phyloP scores from a whole-genome alignment of 2,113 vertebrate species.

The Lepidiolamprologus cunningtoni region DNA sequence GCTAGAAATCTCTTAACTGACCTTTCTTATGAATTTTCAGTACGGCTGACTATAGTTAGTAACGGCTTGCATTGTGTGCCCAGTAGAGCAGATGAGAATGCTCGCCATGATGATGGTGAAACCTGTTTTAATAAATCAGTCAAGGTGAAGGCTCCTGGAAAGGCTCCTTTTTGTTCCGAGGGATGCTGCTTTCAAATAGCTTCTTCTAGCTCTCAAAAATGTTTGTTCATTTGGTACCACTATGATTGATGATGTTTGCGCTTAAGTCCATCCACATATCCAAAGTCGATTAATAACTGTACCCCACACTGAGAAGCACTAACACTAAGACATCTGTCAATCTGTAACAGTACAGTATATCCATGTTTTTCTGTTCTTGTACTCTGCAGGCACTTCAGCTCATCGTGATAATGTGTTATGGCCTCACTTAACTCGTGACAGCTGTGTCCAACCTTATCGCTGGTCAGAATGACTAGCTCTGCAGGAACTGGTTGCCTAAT shows the following conservation, averaged over 20 bases:
- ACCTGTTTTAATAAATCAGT: background rate
- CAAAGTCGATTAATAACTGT: background rate
- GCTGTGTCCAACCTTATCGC: conserved; percentile 37
- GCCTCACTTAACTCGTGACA: conserved; percentile 44
- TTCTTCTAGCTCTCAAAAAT: background rate
- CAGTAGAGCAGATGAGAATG: background rate
- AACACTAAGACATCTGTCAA: background rate
- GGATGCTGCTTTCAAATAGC: background rate
- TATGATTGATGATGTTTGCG: background rate
- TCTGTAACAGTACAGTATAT: background rate
- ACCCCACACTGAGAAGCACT: background rate
- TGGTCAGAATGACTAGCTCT: background rate
- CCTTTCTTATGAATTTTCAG: background rate
- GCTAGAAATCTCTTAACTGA: background rate
- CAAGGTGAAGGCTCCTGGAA: background rate
- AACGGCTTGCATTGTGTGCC: background rate
- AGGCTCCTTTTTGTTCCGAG: background rate
- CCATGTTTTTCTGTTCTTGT: background rate
- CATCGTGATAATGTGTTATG: conserved; percentile 11
- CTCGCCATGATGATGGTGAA: background rate
- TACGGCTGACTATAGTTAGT: background rate
- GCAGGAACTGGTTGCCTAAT: background rate
- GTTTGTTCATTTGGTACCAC: background rate
- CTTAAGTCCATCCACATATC: background rate
- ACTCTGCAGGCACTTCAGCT: background rate